Evolutionary conservation across 2,797 vertebrate genomes (phyloP).

Genomic region (Melanotaenia maccullochi): DNA sequence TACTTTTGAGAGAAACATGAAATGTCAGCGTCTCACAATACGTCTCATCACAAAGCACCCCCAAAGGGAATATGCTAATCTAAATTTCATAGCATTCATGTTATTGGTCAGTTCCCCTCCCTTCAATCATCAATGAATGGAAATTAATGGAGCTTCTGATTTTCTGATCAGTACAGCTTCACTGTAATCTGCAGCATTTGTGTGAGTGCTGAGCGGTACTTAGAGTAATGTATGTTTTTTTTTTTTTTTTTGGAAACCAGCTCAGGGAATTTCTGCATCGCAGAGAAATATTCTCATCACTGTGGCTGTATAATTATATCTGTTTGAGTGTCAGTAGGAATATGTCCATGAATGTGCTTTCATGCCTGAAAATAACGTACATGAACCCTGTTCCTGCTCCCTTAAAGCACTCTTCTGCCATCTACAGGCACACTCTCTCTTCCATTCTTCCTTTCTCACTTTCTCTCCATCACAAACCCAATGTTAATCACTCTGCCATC

Average conservation of each 20-base stretch:
- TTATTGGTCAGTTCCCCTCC: conserved; percentile 24
- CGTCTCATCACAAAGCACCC: conserved; percentile 1
- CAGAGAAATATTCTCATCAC: conserved; percentile 31
- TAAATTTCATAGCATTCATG: conserved; percentile 19
- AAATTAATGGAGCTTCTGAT: conserved; percentile 34
- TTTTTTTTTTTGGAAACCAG: conserved; percentile 27
- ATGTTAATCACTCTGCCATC: conserved; percentile 57
- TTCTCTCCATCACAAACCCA: conserved; percentile 40
- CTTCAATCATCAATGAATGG: conserved; percentile 8
- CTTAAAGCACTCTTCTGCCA: conserved; percentile 81
- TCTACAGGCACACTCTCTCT: conserved; percentile 73
- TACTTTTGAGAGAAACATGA: background rate
- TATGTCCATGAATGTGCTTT: conserved; percentile 11
- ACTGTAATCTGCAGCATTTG: conserved; percentile 18
- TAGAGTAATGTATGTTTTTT: background rate
- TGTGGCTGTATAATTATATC: conserved; percentile 36
- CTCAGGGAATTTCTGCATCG: conserved; percentile 28
- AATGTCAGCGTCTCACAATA: conserved; percentile 14
- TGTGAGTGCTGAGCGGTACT: background rate
- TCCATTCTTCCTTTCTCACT: conserved; percentile 27
- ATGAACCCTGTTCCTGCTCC: conserved; percentile 43
- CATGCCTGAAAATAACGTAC: conserved; percentile 15
- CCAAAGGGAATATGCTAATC: conserved; percentile 23
- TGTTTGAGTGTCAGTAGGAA: conserved; percentile 44
- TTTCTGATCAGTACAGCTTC: conserved; percentile 30